These are phyloP conservation scores for Sardinella longiceps DNA, from an alignment of 2,797 vertebrate genomes.

Conservation along the genomic window DNA sequence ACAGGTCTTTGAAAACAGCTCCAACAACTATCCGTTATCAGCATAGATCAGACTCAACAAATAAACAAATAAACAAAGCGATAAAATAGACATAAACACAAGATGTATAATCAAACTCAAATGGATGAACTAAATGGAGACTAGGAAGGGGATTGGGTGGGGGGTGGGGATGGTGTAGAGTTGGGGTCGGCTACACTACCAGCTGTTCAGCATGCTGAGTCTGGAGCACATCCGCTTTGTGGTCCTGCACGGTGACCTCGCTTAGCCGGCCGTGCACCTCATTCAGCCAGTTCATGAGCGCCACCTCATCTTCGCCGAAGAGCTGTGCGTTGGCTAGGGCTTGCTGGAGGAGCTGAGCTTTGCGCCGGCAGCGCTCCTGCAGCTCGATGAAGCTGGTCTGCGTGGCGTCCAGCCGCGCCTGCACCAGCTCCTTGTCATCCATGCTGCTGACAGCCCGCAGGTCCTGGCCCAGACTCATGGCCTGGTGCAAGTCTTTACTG, in stretches of 20 bases:
- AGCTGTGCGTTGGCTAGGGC: slow-evolving; percentile 94
- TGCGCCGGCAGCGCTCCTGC: slow-evolving; percentile 87
- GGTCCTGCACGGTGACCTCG: slow-evolving; percentile 85
- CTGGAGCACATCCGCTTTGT: slow-evolving; percentile 82
- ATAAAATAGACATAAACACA: not conserved
- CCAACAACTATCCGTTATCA: not conserved
- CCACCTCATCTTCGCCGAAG: slow-evolving; percentile 96
- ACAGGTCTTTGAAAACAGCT: not conserved
- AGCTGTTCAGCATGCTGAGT: slow-evolving; percentile 88
- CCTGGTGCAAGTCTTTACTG: slow-evolving; percentile 90
- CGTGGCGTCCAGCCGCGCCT: slow-evolving; percentile 87
- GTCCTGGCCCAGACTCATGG: slow-evolving; percentile 88
- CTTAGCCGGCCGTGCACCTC: slow-evolving; percentile 85
- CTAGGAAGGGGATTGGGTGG: not conserved
- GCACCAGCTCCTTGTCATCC: slow-evolving; percentile 94
- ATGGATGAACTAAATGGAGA: not conserved
- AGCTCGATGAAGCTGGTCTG: slow-evolving; percentile 90
- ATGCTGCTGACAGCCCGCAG: slow-evolving; percentile 88
- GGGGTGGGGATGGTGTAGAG: slow-evolving; percentile 30
- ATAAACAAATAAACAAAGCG: not conserved
- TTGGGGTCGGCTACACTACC: slow-evolving; percentile 76
- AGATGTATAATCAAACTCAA: slow-evolving; percentile 10
- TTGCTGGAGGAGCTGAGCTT: slow-evolving; percentile 90
- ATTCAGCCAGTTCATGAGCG: slow-evolving; percentile 96
- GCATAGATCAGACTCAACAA: not conserved